Percentiles rank a stretch among this genome's conserved stretches.
Evolutionary conservation across 2,797 vertebrate species (phyloP).

Genomic region (Limnodromus scolopaceus): DNA sequence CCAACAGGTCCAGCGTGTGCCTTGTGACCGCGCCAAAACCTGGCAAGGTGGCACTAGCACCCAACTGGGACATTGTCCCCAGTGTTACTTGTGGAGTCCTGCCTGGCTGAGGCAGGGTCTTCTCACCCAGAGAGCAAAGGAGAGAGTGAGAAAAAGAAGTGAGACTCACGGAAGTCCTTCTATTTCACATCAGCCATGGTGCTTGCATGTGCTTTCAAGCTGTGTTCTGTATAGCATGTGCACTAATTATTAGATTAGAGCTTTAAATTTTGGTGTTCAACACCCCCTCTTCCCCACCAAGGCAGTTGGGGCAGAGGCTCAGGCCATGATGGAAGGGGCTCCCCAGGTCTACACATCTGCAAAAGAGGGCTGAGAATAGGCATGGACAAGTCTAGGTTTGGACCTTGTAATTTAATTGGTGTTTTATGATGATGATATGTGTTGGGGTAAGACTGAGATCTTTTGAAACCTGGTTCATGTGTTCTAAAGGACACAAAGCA

Average conservation of each 20-base stretch:
- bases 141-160: background rate
- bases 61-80: background rate
- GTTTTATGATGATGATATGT: background rate
- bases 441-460: background rate
- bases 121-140: background rate
- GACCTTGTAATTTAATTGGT: background rate
- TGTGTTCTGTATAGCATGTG: background rate
- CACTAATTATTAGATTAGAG: background rate
- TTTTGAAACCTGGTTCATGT: background rate
- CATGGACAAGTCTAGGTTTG: background rate
- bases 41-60: background rate
- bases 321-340: background rate
- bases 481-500: background rate
- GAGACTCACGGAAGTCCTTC: background rate
- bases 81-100: accelerated
- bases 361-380: background rate
- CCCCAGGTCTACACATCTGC: background rate
- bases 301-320: background rate
- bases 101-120: background rate
- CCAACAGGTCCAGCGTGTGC: background rate
- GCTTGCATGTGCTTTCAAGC: background rate
- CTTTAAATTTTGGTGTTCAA: background rate
- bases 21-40: accelerated
- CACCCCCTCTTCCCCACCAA: background rate
- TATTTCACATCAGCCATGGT: background rate